Conservation (phyloP, 1,140 invertebrate genomes). For the Battus philenor region DNA sequence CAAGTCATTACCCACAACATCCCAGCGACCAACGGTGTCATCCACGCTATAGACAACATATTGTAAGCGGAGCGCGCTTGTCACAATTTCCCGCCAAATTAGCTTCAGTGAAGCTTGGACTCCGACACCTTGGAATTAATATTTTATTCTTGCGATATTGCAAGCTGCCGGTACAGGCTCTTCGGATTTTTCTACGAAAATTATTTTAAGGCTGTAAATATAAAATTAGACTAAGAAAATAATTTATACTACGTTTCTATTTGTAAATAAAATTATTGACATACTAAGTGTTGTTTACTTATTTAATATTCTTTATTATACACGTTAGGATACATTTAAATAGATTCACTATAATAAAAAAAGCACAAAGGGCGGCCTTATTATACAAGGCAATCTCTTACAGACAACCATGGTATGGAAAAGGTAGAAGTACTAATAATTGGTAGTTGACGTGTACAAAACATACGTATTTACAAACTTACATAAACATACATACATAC, state of each 20-base stretch:
- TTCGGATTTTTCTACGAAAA: constrained; percentile 17
- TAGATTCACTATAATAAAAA: constrained; percentile 15
- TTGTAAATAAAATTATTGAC: constrained; percentile 66
- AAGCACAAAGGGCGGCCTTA: too few relatives aligned
- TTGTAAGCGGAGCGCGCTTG: constrained; percentile 66
- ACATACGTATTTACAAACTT: too few relatives aligned
- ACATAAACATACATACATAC: too few relatives aligned
- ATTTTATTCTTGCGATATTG: constrained; percentile 12
- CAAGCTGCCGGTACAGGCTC: constrained; percentile 10
- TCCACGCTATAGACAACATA: constrained; percentile 88
- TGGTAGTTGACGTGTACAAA: too few relatives aligned
- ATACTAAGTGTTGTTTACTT: constrained; percentile 32
- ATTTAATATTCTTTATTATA: too few relatives aligned
- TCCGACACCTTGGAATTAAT: constrained; percentile 13
- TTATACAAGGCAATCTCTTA: too few relatives aligned
- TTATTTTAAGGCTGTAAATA: constrained; percentile 69
- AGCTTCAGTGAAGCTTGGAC: constrained; percentile 61
- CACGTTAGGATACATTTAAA: too few relatives aligned
- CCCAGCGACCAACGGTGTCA: constrained; percentile 91
- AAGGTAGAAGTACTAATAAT: too few relatives aligned
- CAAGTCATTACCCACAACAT: constrained; percentile 87
- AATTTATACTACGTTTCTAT: constrained; percentile 62
- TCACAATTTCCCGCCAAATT: constrained; percentile 37
- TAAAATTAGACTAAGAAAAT: constrained; percentile 54
- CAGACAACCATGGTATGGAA: too few relatives aligned